Evolutionary conservation across 1,140 invertebrate species (phyloP).

Genomic region (Epicauta chinensis): DNA sequence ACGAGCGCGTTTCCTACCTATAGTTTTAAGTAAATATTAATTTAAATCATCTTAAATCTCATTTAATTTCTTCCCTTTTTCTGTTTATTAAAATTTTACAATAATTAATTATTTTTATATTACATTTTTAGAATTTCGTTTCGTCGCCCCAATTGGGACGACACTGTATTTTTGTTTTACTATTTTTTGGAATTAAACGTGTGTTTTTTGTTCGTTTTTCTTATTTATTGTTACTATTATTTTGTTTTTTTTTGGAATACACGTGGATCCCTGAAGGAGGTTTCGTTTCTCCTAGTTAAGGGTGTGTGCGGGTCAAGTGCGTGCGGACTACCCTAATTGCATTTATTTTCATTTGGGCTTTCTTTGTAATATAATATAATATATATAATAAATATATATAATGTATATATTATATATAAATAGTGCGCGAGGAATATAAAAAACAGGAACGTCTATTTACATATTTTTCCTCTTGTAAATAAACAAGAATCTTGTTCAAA

Average conservation of each 20-base stretch:
- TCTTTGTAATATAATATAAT: not conserved
- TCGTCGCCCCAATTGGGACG: conserved; percentile 30
- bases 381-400: not conserved
- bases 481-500: no score
- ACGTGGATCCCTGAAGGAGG: conserved; percentile 28
- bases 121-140: conserved; percentile 45
- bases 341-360: conserved; percentile 17
- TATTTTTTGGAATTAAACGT: no score
- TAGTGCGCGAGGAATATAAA: conserved; percentile 30
- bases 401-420: conserved; percentile 14
- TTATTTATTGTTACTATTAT: no score
- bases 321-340: conserved; percentile 33
- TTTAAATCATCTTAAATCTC: conserved; percentile 19
- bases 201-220: no score
- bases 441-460: conserved; percentile 36
- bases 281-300: conserved; percentile 2
- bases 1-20: conserved; percentile 32
- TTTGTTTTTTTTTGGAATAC: conserved; percentile 6
- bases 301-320: conserved; percentile 20
- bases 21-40: conserved; percentile 14
- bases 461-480: conserved; percentile 13
- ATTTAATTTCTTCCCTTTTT: conserved; percentile 1
- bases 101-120: conserved; percentile 29
- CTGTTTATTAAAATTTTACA: not conserved
- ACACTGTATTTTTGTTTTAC: conserved; percentile 1